A percentile compares a stretch with the other conserved stretches of the same genome.
phyloP scores from a whole-genome alignment of 2,888 invertebrate genomes.

The Thumatha senex region DNA sequence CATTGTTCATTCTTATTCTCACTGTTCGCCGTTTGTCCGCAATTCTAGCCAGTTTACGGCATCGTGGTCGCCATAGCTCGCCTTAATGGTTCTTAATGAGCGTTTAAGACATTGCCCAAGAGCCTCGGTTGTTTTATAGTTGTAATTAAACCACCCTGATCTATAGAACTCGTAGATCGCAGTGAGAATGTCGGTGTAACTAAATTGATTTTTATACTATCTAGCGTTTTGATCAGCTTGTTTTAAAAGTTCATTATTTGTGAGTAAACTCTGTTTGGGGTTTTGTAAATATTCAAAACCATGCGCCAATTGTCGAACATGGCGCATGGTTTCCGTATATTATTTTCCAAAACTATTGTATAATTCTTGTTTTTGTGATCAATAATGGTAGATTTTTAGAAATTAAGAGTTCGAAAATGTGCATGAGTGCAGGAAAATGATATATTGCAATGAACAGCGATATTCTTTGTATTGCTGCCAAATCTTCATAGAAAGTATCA shows the following conservation, averaged over 20 bases:
- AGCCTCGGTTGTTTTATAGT: constrained; percentile 75
- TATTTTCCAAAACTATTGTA: no score
- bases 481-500: no score
- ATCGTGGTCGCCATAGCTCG: constrained; percentile 53
- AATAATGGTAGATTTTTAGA: no score
- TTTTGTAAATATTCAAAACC: no score
- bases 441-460: no score
- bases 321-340: no score
- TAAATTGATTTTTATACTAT: constrained; percentile 46
- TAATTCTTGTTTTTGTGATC: no score
- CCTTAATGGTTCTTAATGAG: constrained; percentile 74
- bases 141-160: constrained; percentile 71
- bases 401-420: no score
- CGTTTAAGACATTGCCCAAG: constrained; percentile 66
- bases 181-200: constrained; percentile 52
- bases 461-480: no score
- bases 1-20: constrained; percentile 30
- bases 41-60: constrained; percentile 62
- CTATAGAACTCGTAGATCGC: constrained; percentile 57
- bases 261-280: no score
- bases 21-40: constrained; percentile 36
- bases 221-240: constrained; percentile 2
- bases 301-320: no score
- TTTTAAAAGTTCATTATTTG: neutral
- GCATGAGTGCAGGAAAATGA: no score